Base-by-base conservation (phyloP, 1,140 invertebrate genomes). In the Helicoverpa armigera region DNA sequence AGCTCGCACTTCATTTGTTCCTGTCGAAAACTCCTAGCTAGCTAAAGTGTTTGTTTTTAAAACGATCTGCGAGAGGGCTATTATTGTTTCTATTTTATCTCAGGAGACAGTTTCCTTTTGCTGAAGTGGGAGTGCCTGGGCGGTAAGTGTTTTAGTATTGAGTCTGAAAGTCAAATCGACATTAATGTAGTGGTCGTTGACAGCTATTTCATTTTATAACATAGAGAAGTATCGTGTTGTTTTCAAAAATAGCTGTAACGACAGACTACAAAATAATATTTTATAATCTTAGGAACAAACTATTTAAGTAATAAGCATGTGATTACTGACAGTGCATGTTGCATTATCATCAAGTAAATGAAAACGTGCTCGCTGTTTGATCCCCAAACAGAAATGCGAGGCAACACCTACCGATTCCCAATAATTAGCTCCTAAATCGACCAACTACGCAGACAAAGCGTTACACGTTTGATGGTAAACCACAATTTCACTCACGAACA, bases 1-100 rank as follows among this genome's bases (percentile, higher is more conserved):
- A 73, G 54, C 82, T 79, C 60, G 70, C 81, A 84, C 83, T 79
- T 79, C 73, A 82, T 82, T 86, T 74, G 77, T 83, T 77, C 54
- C 51, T 29, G 63, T 79, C 76, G 65, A 69, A 67, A 70, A 69
- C 76, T 69, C 65, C 65, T 58, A 58, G 65, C 65, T 63, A n/a
- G 65, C 65, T 77, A 63, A 67, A 77, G 18, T 67, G 75, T 77
- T 79, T 79, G 76, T 79, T 79, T 79, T 79, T 77, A 79, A 78
- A 79, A 58, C 65, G 65, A 70, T 70, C 65, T 79, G n/a, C 29
- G 35, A 79, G 65, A 79, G 65, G 65, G 75, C 50, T 77, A 77
- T 77, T 77, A 77, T 65, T 77, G 75, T 77, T 67, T 51, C 60
- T 48, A 50, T 43, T 77, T 77, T 54, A 77, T 77, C 75, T 77